Evolutionary conservation across 2,888 invertebrate genomes (phyloP).

Genomic region (Cecidostiba fungosa): DNA sequence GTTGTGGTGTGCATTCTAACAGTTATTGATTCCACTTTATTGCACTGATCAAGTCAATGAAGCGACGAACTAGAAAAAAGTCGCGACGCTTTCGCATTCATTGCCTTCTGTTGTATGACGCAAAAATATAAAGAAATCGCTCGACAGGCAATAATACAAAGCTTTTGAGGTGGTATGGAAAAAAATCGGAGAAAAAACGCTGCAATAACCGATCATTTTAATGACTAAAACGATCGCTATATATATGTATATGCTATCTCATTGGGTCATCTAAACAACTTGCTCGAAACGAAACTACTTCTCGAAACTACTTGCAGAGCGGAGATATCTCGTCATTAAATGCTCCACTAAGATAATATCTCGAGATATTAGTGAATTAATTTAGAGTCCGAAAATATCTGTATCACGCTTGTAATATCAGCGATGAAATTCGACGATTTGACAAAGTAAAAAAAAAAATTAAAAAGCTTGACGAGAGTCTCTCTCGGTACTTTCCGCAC

Average conservation of each 20-base stretch:
- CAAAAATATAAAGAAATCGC: constrained; percentile 23
- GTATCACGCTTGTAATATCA: no score
- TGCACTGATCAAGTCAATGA: constrained; percentile 37
- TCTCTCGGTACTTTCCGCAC: not conserved
- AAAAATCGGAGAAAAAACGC: no score
- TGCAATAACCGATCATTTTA: not conserved
- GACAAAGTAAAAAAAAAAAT: not conserved
- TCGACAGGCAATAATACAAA: not conserved
- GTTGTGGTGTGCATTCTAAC: not conserved
- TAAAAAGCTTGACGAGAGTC: not conserved
- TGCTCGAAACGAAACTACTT: not conserved
- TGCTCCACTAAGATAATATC: not conserved
- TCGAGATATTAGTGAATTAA: not conserved
- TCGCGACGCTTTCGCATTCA: constrained; percentile 9
- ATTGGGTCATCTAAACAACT: constrained; percentile 3
- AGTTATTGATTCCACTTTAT: not conserved
- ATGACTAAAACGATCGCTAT: not conserved
- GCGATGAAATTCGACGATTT: not conserved
- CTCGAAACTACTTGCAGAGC: not conserved
- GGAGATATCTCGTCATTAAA: not conserved
- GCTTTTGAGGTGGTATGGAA: not conserved
- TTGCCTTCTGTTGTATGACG: constrained; percentile 24
- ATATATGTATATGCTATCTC: no score
- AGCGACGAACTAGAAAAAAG: not conserved
- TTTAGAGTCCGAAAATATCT: not conserved